Conservation (phyloP, 2,797 vertebrate genomes). For the Rhabdomys pumilio region DNA sequence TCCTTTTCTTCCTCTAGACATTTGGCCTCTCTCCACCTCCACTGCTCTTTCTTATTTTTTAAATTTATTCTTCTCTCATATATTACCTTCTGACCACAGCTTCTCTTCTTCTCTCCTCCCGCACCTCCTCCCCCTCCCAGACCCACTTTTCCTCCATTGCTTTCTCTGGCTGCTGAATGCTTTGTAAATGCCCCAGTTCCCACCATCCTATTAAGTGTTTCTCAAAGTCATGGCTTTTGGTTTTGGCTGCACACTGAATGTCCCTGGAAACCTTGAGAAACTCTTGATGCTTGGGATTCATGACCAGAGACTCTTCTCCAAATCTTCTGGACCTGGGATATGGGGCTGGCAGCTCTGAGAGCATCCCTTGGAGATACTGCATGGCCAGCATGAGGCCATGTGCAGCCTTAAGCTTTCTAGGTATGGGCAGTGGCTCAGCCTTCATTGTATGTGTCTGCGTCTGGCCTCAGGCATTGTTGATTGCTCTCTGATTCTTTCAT, state of each 20-base stretch:
- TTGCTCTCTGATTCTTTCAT: slow-evolving; percentile 22
- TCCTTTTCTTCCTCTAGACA: neutral
- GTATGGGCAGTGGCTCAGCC: neutral
- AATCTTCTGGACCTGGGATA: neutral
- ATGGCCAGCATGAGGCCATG: neutral
- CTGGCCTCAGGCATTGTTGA: neutral
- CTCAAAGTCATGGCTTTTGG: neutral
- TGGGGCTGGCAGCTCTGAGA: neutral
- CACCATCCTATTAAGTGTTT: neutral
- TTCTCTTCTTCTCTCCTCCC: neutral
- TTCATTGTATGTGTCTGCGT: neutral
- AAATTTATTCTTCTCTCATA: neutral
- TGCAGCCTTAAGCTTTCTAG: neutral
- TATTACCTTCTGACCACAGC: neutral
- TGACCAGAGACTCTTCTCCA: neutral
- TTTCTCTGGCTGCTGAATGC: neutral
- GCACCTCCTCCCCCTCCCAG: neutral
- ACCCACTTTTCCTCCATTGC: neutral
- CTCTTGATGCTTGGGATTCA: neutral
- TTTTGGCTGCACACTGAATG: slow-evolving; percentile 18
- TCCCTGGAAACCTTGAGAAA: slow-evolving; percentile 31
- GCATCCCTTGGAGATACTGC: neutral
- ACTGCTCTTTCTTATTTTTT: neutral
- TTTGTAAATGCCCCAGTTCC: neutral
- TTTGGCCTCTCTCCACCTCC: neutral